A percentile compares a stretch with the other conserved stretches of the same genome.
Conservation (phyloP, 1,140 invertebrate genomes). For the Papilio helenus region DNA sequence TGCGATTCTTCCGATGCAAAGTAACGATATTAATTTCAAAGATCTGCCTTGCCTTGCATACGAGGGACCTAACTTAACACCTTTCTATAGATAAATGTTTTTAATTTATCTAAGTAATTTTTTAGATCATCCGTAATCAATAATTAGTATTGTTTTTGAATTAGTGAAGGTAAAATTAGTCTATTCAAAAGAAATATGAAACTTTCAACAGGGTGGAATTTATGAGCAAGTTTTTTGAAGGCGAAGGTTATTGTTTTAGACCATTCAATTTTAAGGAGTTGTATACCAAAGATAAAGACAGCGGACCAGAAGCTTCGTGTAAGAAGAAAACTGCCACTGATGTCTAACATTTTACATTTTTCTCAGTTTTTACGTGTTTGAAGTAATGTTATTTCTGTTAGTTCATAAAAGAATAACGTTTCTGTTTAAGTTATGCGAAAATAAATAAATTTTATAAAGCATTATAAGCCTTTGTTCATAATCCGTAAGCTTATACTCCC, state of each 20-base stretch:
- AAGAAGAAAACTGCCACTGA: conserved; percentile 49
- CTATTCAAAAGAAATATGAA: conserved; percentile 27
- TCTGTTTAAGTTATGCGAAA: neutral
- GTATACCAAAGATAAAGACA: conserved; percentile 84
- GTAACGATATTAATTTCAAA: too few relatives aligned
- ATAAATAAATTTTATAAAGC: neutral
- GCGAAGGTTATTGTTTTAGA: conserved; percentile 92
- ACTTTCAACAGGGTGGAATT: conserved; percentile 93
- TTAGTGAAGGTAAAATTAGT: too few relatives aligned
- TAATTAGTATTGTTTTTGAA: too few relatives aligned
- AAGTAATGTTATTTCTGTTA: neutral
- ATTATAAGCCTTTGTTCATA: too few relatives aligned
- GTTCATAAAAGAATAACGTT: neutral
- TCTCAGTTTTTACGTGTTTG: neutral
- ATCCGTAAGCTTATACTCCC: too few relatives aligned
- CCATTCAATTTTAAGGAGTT: conserved; percentile 96
- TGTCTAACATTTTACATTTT: conserved; percentile 16
- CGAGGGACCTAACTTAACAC: neutral
- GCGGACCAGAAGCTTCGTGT: conserved; percentile 55
- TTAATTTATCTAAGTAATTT: neutral
- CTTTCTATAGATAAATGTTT: neutral
- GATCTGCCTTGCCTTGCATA: too few relatives aligned
- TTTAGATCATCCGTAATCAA: too few relatives aligned
- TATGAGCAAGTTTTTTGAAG: conserved; percentile 98
- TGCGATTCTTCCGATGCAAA: too few relatives aligned